Base-by-base conservation (phyloP, 2,888 invertebrate species). In the Pinctada fucata region DNA sequence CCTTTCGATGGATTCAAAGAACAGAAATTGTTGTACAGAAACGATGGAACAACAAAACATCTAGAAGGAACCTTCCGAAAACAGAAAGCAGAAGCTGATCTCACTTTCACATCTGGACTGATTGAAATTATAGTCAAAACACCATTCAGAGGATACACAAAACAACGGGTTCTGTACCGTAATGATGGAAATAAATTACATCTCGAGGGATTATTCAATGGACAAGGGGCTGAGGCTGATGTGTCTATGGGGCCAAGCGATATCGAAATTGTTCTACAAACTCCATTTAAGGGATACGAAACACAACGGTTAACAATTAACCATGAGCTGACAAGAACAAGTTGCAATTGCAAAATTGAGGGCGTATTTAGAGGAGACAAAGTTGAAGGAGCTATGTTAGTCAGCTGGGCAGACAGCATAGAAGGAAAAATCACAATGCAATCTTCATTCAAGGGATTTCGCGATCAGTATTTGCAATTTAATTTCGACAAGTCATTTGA, bases 271-370 rank as follows among this genome's bases (percentile, higher is more conserved):
- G 82, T 72, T 45, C 49, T 88, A 1, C 82, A 83, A 73, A 86
- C 86, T 10, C 88, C 87, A 13, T 77, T 85, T 52, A 16, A 71
- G 31, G 77, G 78, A 45, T 84, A 78, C 13, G 70, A 79, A 73
- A 65, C 51, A 64, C 78, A 69, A 49, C 77, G 72, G 50, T 3
- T 82, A 3, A 75, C 64, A 6, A 70, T 79, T 50, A 50, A 72
- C 3, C 74, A 79, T 67, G 70, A 74, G 3, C 80, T 78, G 3
- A 68, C 72, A 5, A 75, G 75, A 16, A 72, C 77, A 48, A 76
- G 73, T n/a, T 52, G 79, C 31, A 78, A 73, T 45, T 79, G 79
- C 45, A 76, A 77, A 45, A 77, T 67, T 8, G 75, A 79, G 50
- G 2, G 82, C 2, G 16, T 47, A 5, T 73, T 79, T 51, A 65